Conservation (phyloP, 2,113 vertebrate species). For the Atlantisia rogersi region DNA sequence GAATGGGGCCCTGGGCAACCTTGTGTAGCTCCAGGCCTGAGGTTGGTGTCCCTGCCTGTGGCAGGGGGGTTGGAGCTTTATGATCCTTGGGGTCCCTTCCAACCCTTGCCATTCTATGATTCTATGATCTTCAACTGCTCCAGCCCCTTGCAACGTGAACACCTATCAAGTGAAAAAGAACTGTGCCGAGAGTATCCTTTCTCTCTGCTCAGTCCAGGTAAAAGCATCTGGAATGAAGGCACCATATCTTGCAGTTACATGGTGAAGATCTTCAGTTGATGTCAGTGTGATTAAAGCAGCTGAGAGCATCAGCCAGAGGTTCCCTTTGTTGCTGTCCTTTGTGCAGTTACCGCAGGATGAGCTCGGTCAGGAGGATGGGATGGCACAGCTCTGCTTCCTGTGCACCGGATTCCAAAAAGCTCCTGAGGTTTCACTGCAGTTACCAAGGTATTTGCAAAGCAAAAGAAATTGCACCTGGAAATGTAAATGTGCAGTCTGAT, state of each 20-base stretch:
- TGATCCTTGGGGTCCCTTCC: too few species aligned
- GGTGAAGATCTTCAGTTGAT: neutral
- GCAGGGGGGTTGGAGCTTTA: too few species aligned
- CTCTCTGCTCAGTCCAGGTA: neutral
- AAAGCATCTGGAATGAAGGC: neutral
- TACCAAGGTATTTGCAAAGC: constrained; percentile 1
- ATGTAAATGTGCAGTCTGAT: neutral
- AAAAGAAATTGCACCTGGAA: constrained; percentile 22
- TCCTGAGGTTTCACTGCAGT: neutral
- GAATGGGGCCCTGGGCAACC: too few species aligned
- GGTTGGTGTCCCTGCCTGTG: too few species aligned
- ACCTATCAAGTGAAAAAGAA: neutral
- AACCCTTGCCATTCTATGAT: too few species aligned
- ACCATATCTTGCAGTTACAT: rapidly evolving
- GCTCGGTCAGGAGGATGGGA: neutral
- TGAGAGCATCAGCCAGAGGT: neutral
- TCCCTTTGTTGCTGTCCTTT: neutral
- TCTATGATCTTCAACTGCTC: neutral
- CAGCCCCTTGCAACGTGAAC: neutral
- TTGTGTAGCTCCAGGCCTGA: too few species aligned
- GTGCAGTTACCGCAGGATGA: rapidly evolving
- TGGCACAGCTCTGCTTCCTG: neutral
- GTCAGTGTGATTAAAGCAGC: neutral
- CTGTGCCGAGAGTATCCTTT: neutral
- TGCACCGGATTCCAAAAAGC: neutral